A percentile compares a stretch with the other conserved stretches of the same genome.
Evolutionary conservation across 2,888 invertebrate species (phyloP).

Genomic region (Ectropis crepuscularia): DNA sequence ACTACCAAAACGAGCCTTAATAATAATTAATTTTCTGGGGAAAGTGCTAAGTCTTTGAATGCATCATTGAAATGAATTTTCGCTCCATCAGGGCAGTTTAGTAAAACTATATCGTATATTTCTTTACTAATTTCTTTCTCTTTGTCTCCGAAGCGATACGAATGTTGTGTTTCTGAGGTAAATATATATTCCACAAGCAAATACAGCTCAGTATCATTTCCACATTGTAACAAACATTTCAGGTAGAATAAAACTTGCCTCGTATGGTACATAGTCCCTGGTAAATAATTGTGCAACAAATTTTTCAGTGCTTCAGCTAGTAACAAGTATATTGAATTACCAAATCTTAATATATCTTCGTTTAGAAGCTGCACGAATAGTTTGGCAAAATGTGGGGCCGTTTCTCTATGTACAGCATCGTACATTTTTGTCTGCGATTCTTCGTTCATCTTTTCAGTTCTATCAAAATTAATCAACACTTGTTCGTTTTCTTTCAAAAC

Average conservation of each 20-base stretch:
- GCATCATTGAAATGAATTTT: slow-evolving; percentile 41
- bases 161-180: not conserved
- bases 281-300: slow-evolving; percentile 10
- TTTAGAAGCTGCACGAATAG: slow-evolving; percentile 38
- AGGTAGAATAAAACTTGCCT: slow-evolving; percentile 10
- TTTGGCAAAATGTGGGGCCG: slow-evolving; percentile 42
- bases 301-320: slow-evolving; percentile 35
- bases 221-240: slow-evolving; percentile 23
- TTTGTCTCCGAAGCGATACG: not conserved
- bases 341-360: slow-evolving; percentile 39
- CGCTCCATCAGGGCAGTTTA: slow-evolving; percentile 43
- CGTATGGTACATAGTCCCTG: slow-evolving; percentile 1
- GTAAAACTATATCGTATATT: slow-evolving; percentile 38
- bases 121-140: slow-evolving; percentile 25
- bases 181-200: slow-evolving; percentile 15
- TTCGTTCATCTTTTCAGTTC: slow-evolving; percentile 17
- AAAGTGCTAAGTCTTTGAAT: not conserved
- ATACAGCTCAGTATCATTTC: slow-evolving; percentile 25
- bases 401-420: slow-evolving; percentile 32
- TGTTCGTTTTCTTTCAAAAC: slow-evolving; percentile 41
- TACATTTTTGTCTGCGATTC: slow-evolving; percentile 8
- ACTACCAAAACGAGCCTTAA: too few relatives aligned
- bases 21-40: not conserved
- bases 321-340: slow-evolving; percentile 34
- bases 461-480: slow-evolving; percentile 21